Base-by-base conservation (phyloP, 2,113 vertebrate species). In the Okapia johnstoni region DNA sequence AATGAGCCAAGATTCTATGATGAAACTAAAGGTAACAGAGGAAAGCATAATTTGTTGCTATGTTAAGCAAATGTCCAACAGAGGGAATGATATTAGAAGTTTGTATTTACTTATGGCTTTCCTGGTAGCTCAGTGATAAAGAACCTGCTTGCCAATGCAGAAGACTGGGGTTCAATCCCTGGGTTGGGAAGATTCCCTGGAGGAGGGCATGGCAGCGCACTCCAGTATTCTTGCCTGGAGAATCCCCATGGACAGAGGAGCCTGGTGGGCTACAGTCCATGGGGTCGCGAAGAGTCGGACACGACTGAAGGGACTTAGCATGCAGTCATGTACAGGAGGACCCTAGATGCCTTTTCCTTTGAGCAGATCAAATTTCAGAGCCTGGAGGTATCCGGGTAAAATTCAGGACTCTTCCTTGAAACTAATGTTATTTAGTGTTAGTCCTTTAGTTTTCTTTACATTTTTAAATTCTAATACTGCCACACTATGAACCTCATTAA, bases 1-100 rank as follows among this genome's bases (percentile, higher is more conserved):
- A 98, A 99, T 99, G 99, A 99, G 99, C 98, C 99, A 99, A 95
- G 99, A 99, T 98, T 99, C 99, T 81, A 99, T 99, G 99, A 99
- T 99, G 99, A 99, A 99, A 93, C 99, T 99, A 1, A 99, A 99
- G 99, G 99, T 99, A 98, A 98, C 84, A 1, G 58, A 23, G 30
- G 54, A 19, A 40, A 84, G 60, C 17, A 30, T 19, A 5, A n/a
- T 26, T 43, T 61, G 1, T 66, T 66, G 60, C 8, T 50, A 25
- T 48, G 50, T 50, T 36, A 66, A 46, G 36, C n/a, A 48, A 60
- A 36, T 2, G 6, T 36, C 66, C 15, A 26, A 15, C 10, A 54
- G 21, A 14, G 19, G 12, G 48, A n/a, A 66, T 93, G 79, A 21
- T 19, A n/a, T 70, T 33, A 33, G 48, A 81, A 96, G 40, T 5